Percentiles rank a stretch among this genome's conserved stretches.
These are phyloP conservation scores for Petromus typicus DNA, from an alignment of 2,113 vertebrate species.

Conservation along the genomic window DNA sequence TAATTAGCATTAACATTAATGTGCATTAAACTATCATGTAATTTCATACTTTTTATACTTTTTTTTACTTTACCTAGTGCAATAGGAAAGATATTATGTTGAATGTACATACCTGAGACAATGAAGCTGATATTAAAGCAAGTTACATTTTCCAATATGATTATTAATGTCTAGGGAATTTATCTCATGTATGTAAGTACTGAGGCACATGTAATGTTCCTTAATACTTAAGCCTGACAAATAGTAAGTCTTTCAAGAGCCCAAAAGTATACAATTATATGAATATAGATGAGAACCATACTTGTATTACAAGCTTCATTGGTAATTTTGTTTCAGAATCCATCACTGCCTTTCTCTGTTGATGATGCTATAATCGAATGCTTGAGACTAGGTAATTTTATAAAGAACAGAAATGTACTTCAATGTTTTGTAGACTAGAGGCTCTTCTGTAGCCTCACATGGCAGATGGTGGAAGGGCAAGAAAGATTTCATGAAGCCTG, in stretches of 20 bases:
- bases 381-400: not conserved
- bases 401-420: not conserved
- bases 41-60: not conserved
- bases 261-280: not conserved
- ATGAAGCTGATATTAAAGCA: not conserved
- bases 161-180: not conserved
- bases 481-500: not conserved
- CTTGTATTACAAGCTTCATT: not conserved
- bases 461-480: not conserved
- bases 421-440: not conserved
- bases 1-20: not conserved
- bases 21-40: not conserved
- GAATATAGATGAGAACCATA: not conserved
- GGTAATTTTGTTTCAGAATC: not conserved
- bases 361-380: not conserved
- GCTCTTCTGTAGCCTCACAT: not conserved
- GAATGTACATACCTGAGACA: not conserved
- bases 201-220: too few relatives aligned
- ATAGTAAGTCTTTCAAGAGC: not conserved
- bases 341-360: not conserved
- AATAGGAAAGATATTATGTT: not conserved
- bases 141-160: not conserved
- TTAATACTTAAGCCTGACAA: too few relatives aligned
- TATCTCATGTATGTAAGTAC: not conserved
- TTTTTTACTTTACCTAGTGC: not conserved